A percentile compares a stretch with the other conserved stretches of the same genome.
Evolutionary conservation across 1,140 invertebrate species (phyloP).

Genomic region (Cyphomyrmex costatus): DNA sequence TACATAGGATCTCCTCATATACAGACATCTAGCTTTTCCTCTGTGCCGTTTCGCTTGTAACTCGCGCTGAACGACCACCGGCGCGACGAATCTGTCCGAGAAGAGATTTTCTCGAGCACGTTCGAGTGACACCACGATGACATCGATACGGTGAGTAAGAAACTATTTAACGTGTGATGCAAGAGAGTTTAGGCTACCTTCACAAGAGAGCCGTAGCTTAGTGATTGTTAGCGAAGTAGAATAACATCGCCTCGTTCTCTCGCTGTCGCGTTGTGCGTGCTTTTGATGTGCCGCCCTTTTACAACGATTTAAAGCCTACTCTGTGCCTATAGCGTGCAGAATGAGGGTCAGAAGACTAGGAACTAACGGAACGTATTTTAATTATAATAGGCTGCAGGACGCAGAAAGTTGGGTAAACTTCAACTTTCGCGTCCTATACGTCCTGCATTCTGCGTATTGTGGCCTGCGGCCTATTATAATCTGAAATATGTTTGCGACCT

Average conservation of each 20-base stretch:
- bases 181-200: neutral
- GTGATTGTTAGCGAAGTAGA: constrained; percentile 32
- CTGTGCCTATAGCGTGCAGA: too few species aligned
- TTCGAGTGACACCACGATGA: constrained; percentile 35
- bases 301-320: neutral
- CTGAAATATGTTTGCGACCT: too few species aligned
- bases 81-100: constrained; percentile 13
- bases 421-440: too few species aligned
- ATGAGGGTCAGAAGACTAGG: too few species aligned
- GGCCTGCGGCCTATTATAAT: too few species aligned
- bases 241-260: constrained; percentile 12
- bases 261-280: constrained; percentile 6
- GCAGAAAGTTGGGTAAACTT: too few species aligned
- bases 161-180: constrained; percentile 10
- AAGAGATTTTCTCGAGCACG: constrained; percentile 19
- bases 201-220: neutral
- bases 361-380: too few species aligned
- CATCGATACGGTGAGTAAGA: constrained; percentile 49
- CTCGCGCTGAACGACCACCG: constrained; percentile 23
- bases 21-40: neutral
- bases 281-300: constrained; percentile 24
- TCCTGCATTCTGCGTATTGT: too few species aligned
- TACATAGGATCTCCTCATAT: constrained; percentile 15
- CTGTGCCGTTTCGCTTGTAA: constrained; percentile 27
- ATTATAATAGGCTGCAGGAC: too few species aligned